Conservation (phyloP, 2,797 vertebrate species). For the Phrynocephalus guinanensis region DNA sequence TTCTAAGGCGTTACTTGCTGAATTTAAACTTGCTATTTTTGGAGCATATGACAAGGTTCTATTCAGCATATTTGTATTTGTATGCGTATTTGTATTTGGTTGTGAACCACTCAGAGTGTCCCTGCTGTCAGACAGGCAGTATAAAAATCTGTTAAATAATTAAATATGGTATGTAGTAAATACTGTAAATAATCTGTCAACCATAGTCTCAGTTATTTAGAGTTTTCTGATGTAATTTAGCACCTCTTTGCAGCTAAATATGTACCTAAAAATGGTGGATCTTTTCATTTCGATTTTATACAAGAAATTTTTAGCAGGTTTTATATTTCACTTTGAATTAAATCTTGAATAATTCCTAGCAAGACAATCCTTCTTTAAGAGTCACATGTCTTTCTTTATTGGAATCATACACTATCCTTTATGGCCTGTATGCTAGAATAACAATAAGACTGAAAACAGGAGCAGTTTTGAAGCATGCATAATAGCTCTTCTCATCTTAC, state of each 20-base stretch:
- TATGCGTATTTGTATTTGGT: too few species aligned
- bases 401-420: not conserved
- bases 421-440: not conserved
- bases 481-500: not conserved
- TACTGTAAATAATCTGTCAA: not conserved
- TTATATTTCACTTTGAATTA: not conserved
- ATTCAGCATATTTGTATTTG: constrained; percentile 58
- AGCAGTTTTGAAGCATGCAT: not conserved
- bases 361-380: not conserved
- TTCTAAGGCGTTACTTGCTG: constrained; percentile 42
- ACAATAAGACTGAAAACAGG: not conserved
- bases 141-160: too few species aligned
- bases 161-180: too few species aligned
- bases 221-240: not conserved
- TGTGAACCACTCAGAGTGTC: too few species aligned
- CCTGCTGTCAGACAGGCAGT: too few species aligned
- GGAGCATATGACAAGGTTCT: constrained; percentile 63
- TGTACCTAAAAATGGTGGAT: not conserved
- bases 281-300: not conserved
- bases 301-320: not conserved
- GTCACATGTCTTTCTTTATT: not conserved
- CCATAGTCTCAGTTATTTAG: not conserved
- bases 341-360: not conserved
- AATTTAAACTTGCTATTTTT: constrained; percentile 49
- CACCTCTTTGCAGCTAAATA: not conserved